Percentiles rank a stretch among this genome's conserved stretches.
phyloP scores from a whole-genome alignment of 1,140 invertebrate genomes.

The Diachasmimorpha longicaudata region DNA sequence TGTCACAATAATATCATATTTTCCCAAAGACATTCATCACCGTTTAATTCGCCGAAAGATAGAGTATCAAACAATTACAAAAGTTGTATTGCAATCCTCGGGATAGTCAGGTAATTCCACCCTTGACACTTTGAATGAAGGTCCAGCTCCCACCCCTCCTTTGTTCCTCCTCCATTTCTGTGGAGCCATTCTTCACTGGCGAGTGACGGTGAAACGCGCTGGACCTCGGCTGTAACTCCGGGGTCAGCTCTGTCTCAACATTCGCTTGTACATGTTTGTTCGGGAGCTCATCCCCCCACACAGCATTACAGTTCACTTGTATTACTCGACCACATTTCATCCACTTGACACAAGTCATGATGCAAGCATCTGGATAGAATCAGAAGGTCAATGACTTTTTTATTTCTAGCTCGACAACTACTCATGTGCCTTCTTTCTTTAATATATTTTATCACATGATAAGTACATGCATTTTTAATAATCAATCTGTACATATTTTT shows the following conservation, averaged over 20 bases:
- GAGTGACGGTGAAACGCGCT: slow-evolving; percentile 2
- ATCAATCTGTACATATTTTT: no score
- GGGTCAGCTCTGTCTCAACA: not conserved
- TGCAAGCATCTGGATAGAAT: not conserved
- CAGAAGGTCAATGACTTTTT: not conserved
- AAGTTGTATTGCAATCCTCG: not conserved
- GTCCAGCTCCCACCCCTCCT: not conserved
- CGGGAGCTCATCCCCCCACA: not conserved
- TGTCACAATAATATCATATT: no score
- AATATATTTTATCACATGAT: no score
- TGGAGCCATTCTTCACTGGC: not conserved
- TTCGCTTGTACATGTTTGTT: not conserved
- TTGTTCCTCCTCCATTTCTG: not conserved
- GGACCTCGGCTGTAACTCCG: not conserved
- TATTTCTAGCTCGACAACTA: not conserved
- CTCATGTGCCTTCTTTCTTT: no score
- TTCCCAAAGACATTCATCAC: no score
- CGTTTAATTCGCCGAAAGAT: not conserved
- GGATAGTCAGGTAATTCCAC: not conserved
- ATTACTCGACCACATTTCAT: slow-evolving; percentile 7
- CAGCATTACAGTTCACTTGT: not conserved
- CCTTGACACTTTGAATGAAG: not conserved
- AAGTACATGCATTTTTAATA: no score
- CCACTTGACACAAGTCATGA: slow-evolving; percentile 1
- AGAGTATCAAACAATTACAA: not conserved